Evolutionary conservation across 2,797 vertebrate species (phyloP), one percentile per base, ranked within the genome.

Genomic region (Chloroceryle inda): DNA sequence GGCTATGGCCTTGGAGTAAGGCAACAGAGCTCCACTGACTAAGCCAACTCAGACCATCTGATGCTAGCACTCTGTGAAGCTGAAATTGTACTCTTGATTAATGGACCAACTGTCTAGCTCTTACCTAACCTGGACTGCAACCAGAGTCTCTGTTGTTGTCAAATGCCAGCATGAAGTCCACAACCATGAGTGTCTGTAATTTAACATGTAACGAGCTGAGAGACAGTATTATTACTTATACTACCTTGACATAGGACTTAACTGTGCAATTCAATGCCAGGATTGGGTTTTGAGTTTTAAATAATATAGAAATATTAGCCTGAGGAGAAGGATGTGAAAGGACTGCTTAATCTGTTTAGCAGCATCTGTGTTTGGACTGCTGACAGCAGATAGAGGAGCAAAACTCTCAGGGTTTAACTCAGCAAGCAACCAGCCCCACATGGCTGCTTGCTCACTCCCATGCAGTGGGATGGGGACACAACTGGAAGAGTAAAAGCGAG

Each of bases 51-150:
- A 84, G 58, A 81, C 79, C 79, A 89, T 91, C 87, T 88, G 89
- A 96, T 67, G 82, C 37, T 53, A 85, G 38, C 3, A 1, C 73
- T 93, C 77, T 84, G 71, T 85, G 77, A 63, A 76, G 63, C 86
- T 92, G 64, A 93, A 94, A 95, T 84, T 87, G 76, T 91, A 94
- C 79, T 42, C 63, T 95, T 95, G 91, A 90, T 95, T 96, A 95
- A 96, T 82, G 44, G 59, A 82, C 91, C 89, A 94, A 50, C 79
- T 93, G 94, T 63, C 79, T 69, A 91, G 49, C 55, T 95, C 82
- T 94, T 85, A 63, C 76, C 94, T 94, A 93, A 85, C 69, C 94
- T 91, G 89, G 53, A 84, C 64, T 50, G 68, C 24, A 75, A 85
- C 50, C 92, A 92, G 75, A 44, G 62, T 52, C 53, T 68, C 42